Conservation (phyloP, 2,113 vertebrate genomes). For the Willisornis vidua region DNA sequence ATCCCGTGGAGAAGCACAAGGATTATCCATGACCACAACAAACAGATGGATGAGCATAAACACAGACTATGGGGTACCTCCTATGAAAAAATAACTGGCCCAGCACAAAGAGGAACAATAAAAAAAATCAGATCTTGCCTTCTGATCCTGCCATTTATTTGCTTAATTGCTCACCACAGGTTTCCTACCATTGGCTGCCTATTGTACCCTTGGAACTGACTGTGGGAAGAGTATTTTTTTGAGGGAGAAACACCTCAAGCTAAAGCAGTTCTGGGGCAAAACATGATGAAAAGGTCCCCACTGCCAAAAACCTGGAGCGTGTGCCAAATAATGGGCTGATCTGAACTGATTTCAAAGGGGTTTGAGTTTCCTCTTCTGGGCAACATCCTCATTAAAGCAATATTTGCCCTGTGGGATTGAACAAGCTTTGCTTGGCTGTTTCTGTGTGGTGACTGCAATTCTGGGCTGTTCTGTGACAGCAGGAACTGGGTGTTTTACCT, state of each 20-base stretch:
- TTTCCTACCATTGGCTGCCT: neutral
- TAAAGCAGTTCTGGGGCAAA: neutral
- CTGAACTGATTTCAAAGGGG: neutral
- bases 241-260: neutral
- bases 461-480: neutral
- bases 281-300: neutral
- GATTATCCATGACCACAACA: neutral
- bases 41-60: neutral
- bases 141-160: neutral
- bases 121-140: neutral
- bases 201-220: neutral
- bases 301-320: neutral
- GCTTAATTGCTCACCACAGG: neutral
- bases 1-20: accelerated
- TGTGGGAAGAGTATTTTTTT: neutral
- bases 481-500: neutral
- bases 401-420: neutral
- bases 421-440: neutral
- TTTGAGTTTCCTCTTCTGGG: neutral
- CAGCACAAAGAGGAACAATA: neutral
- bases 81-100: neutral
- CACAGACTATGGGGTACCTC: neutral
- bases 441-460: neutral
- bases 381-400: neutral
- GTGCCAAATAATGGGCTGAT: accelerated